phyloP scores from a whole-genome alignment of 2,797 vertebrate species.

The Harpagifer antarcticus region DNA sequence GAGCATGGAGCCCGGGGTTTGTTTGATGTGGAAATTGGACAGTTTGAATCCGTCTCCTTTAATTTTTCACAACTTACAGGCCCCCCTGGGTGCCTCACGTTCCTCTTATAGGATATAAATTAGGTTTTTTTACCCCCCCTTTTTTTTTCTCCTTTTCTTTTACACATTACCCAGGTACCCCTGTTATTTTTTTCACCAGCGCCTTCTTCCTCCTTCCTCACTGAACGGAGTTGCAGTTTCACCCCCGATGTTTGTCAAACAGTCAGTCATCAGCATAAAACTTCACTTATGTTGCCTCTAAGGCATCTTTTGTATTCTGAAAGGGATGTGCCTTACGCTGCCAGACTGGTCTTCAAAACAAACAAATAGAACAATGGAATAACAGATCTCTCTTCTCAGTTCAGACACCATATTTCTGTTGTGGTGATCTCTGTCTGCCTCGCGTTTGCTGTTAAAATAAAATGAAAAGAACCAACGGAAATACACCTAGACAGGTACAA shows the following conservation, averaged over 20 bases:
- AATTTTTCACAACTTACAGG: conserved; percentile 99
- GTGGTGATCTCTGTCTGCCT: conserved; percentile 81
- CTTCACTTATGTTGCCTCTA: conserved; percentile 83
- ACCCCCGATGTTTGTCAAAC: conserved; percentile 76
- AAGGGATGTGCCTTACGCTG: conserved; percentile 74
- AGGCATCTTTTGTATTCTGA: conserved; percentile 86
- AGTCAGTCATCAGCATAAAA: conserved; percentile 84
- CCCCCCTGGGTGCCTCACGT: conserved; percentile 91
- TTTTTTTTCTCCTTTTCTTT: conserved; percentile 40
- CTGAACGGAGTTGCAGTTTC: conserved; percentile 69
- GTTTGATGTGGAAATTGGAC: conserved; percentile 99
- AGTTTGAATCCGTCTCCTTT: conserved; percentile 99
- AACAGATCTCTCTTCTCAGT: conserved; percentile 77
- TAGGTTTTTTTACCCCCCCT: conserved; percentile 75
- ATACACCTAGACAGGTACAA: conserved; percentile 75
- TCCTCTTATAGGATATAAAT: conserved; percentile 92
- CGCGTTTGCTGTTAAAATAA: conserved; percentile 79
- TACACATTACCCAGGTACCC: conserved; percentile 69
- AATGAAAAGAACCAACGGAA: conserved; percentile 73
- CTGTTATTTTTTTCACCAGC: conserved; percentile 37
- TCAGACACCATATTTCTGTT: conserved; percentile 74
- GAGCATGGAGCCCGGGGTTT: conserved; percentile 92
- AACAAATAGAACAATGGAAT: conserved; percentile 80
- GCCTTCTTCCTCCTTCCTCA: conserved; percentile 47
- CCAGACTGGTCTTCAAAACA: conserved; percentile 82